A percentile compares a stretch with the other conserved stretches of the same genome.
Evolutionary conservation across 1,140 invertebrate genomes (phyloP).

Genomic region (Olivierus martensii): DNA sequence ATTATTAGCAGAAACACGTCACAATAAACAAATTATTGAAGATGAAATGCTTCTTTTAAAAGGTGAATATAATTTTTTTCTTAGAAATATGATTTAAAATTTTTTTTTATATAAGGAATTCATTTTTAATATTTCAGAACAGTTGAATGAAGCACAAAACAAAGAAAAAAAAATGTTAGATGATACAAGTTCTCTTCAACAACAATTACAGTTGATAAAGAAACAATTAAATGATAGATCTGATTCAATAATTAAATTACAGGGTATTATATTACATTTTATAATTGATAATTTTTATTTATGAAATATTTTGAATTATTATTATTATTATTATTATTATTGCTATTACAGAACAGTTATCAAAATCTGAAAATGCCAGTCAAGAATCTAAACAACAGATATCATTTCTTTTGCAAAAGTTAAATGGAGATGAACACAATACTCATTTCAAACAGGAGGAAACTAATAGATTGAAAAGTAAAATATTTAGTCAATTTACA

Average conservation of each 20-base stretch:
- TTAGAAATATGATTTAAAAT: slow-evolving; percentile 17
- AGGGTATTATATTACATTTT: slow-evolving; percentile 19
- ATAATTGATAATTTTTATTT: too few relatives aligned
- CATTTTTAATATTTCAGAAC: slow-evolving; percentile 15
- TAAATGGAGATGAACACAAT: too few relatives aligned
- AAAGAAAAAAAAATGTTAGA: slow-evolving; percentile 31
- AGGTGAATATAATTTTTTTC: slow-evolving; percentile 20
- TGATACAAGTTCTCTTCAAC: slow-evolving; percentile 26
- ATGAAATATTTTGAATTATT: too few relatives aligned
- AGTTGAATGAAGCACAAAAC: slow-evolving; percentile 21
- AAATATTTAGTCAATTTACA: too few relatives aligned
- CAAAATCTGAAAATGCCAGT: too few relatives aligned
- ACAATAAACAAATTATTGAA: slow-evolving; percentile 19
- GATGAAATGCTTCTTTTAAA: slow-evolving; percentile 28
- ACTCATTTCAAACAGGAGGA: too few relatives aligned
- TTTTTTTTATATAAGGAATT: slow-evolving; percentile 10
- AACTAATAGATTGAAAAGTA: too few relatives aligned
- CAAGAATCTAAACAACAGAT: too few relatives aligned
- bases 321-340: too few relatives aligned
- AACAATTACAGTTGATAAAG: slow-evolving; percentile 26
- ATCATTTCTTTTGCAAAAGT: too few relatives aligned
- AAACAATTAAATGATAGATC: slow-evolving; percentile 27
- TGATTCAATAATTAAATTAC: slow-evolving; percentile 23
- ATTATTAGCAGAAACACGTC: slow-evolving; percentile 19
- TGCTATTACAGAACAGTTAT: too few relatives aligned